phyloP scores from a whole-genome alignment of 2,797 vertebrate species.

The Euthynnus affinis region DNA sequence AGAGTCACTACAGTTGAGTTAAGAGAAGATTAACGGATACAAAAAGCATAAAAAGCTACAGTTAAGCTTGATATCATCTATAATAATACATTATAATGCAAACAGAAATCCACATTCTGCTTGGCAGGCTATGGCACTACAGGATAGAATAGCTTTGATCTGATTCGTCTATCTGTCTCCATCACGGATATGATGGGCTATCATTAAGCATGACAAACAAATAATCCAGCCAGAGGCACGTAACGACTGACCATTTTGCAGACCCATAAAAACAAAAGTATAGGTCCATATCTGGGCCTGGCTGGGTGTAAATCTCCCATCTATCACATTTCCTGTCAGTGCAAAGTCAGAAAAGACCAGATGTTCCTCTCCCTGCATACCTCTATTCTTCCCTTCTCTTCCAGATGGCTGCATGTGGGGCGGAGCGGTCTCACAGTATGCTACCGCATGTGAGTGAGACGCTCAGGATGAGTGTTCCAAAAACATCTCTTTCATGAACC shows the following conservation, averaged over 20 bases:
- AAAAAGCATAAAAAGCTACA: conserved; percentile 49
- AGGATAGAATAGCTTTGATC: conserved; percentile 29
- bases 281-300: conserved; percentile 50
- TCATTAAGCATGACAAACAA: conserved; percentile 45
- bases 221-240: conserved; percentile 43
- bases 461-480: conserved; percentile 43
- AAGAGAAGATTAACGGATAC: conserved; percentile 48
- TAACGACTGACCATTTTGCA: conserved; percentile 42
- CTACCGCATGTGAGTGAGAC: conserved; percentile 49
- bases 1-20: conserved; percentile 22
- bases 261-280: conserved; percentile 59
- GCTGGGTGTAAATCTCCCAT: conserved; percentile 60
- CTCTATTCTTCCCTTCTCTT: conserved; percentile 60
- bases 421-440: conserved; percentile 60
- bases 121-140: background rate
- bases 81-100: conserved; percentile 18
- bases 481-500: conserved; percentile 40
- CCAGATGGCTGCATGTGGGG: conserved; percentile 77
- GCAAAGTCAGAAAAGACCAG: conserved; percentile 69
- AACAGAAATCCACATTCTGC: conserved; percentile 20
- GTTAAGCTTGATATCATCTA: conserved; percentile 44
- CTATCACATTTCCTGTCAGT: conserved; percentile 62
- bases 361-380: conserved; percentile 77
- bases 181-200: conserved; percentile 31
- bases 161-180: conserved; percentile 39